phyloP scores from a whole-genome alignment of 1,140 invertebrate genomes.

The Macrocentrus cingulum region DNA sequence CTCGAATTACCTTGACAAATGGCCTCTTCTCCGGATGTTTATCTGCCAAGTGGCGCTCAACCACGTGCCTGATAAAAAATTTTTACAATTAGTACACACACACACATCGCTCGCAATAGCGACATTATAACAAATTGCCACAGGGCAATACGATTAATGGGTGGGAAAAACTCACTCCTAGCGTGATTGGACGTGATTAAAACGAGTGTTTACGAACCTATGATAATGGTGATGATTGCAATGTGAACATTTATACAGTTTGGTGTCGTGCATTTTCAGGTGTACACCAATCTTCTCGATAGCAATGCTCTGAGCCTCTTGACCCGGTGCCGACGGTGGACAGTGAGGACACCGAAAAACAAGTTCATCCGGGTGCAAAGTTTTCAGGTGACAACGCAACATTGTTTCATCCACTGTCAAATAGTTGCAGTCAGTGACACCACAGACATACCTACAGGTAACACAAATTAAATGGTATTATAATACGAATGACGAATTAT shows the following conservation, averaged over 20 bases:
- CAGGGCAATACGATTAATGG: too few species aligned
- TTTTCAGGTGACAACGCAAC: slow-evolving; percentile 71
- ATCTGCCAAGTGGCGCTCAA: slow-evolving; percentile 69
- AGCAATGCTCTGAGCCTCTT: slow-evolving; percentile 50
- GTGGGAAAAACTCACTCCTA: too few species aligned
- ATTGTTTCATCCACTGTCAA: slow-evolving; percentile 72
- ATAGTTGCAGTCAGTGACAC: slow-evolving; percentile 70
- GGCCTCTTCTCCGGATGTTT: slow-evolving; percentile 63
- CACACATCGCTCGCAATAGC: neutral
- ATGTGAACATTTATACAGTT: slow-evolving; percentile 69
- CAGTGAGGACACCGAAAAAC: slow-evolving; percentile 74
- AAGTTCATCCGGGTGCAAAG: slow-evolving; percentile 66
- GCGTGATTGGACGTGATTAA: neutral
- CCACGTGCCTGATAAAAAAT: slow-evolving; percentile 52
- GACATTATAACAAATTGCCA: too few species aligned
- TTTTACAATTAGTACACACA: slow-evolving; percentile 12
- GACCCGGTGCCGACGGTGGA: slow-evolving; percentile 49
- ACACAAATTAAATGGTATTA: neutral
- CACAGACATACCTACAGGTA: slow-evolving; percentile 64
- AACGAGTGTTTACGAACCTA: slow-evolving; percentile 44
- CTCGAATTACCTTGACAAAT: slow-evolving; percentile 62
- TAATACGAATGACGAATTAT: neutral
- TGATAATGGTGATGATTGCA: slow-evolving; percentile 69
- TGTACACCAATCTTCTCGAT: slow-evolving; percentile 67
- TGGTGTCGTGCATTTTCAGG: slow-evolving; percentile 73